Evolutionary conservation across 2,113 vertebrate species (phyloP), one percentile per base, ranked within the genome.

Genomic region (Jacana jacana): DNA sequence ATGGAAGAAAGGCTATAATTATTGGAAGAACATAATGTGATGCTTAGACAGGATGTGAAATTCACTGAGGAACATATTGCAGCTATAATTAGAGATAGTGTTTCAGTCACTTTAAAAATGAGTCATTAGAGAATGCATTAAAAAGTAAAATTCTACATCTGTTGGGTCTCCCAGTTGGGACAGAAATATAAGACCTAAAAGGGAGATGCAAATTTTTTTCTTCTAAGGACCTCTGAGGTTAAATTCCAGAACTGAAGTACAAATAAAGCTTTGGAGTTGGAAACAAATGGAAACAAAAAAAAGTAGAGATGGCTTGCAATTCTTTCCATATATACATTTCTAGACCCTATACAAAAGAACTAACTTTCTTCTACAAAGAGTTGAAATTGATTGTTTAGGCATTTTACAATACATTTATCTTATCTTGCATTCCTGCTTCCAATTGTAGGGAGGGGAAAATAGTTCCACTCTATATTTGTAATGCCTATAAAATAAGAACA

Each of bases 41-140:
- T 96, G 93, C 92, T 97, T 97, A 95, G 91, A 97, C 88, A 95
- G 94, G 89, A 97, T 96, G 88, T 93, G 91, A 96, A 96, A 96
- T 96, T 97, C 31, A 11, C 96, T 97, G 78, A 97, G 89, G 95
- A 97, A 95, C 96, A 97, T 97, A 97, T 97, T 97, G 96, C 35
- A 0, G 80, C 94, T 97, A 97, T 97, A 97, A 97, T 97, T 97
- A 97, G 97, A 97, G 95, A 96, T 91, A 94, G 89, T 95, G 91
- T 92, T 97, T 95, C 91, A 97, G 95, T 94, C 91, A 92, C 95
- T 97, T 97, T 95, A 96, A 97, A 96, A 96, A 97, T 97, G 94
- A 97, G 85, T 97, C 96, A 97, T 97, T 97, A 96, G 84, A 95
- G 95, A 96, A 94, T 95, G 93, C 92, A 97, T 96, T 97, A 96